Evolutionary conservation across 2,888 invertebrate genomes (phyloP), one percentile per base, ranked within the genome.

Genomic region (Polylopha cassiicola): DNA sequence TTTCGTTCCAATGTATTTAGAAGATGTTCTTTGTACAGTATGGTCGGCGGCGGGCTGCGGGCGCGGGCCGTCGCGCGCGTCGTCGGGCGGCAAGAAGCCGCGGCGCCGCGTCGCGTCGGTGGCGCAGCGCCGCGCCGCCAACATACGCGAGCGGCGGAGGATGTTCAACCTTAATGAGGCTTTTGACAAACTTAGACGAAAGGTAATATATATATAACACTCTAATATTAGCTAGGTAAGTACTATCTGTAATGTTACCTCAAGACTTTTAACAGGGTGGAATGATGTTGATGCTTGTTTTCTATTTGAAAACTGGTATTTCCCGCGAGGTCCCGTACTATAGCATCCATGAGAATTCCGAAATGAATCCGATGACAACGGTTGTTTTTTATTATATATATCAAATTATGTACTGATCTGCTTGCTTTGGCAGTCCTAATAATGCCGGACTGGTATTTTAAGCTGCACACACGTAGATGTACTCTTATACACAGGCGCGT

Each of bases 121-220:
- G 59, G 95, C 95, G 0, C 97, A 97, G 71, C 87, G 97, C 18
- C 88, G 96, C 34, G 97, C 97, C 0, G 97, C 97, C 14, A 97
- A 97, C 76, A 96, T 97, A 48, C 89, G 97, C 2, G 98, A 98
- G 73, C 87, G 98, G 32, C 88, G 97, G 11, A 88, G 98, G 47
- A 98, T 98, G 97, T 97, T 95, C 73, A 97, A 97, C 76, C 85
- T 98, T 47, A 98, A 98, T 71, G 97, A 97, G 48, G 97, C 97
- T 1, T 98, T 98, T 61, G 98, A 98, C 68, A 94, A 94, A 65
- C 81, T 98, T 22, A 87, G 98, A 14, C 88, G 96, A 61, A 96
- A 96, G 88, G 94, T 92, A 47, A 46, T 33, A 28, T 17, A n/a
- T 13, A 4, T 3, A 4, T 14, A 4, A 39, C 41, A 38, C 36